phyloP scores from a whole-genome alignment of 2,888 invertebrate genomes.

The Neoscelio sp. region DNA sequence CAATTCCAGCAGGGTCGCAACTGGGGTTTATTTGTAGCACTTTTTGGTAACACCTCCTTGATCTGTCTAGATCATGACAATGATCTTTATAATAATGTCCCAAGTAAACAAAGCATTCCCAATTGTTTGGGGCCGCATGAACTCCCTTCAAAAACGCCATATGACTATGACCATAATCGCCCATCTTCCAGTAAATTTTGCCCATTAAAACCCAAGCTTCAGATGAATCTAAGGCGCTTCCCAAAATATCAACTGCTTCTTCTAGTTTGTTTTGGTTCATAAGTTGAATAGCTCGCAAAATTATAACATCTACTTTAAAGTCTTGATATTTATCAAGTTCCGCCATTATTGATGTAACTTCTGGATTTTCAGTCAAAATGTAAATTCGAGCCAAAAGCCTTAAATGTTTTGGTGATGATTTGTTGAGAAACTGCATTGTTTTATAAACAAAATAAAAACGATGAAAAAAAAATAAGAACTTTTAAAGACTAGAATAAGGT shows the following conservation, averaged over 20 bases:
- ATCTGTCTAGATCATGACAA: slow-evolving; percentile 88
- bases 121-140: slow-evolving; percentile 89
- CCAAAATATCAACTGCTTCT: slow-evolving; percentile 85
- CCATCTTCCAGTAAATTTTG: slow-evolving; percentile 85
- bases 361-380: slow-evolving; percentile 81
- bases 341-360: slow-evolving; percentile 80
- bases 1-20: slow-evolving; percentile 88
- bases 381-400: slow-evolving; percentile 79
- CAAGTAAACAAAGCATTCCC: slow-evolving; percentile 89
- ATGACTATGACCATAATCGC: slow-evolving; percentile 86
- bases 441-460: slow-evolving; percentile 30
- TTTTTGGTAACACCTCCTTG: slow-evolving; percentile 93
- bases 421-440: slow-evolving; percentile 69
- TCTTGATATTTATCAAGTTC: slow-evolving; percentile 77
- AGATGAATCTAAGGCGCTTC: slow-evolving; percentile 82
- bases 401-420: slow-evolving; percentile 70
- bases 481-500: no score
- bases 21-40: slow-evolving; percentile 89
- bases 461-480: not conserved
- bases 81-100: slow-evolving; percentile 89
- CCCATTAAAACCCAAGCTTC: slow-evolving; percentile 86
- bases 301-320: slow-evolving; percentile 73
- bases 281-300: slow-evolving; percentile 84
- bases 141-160: slow-evolving; percentile 86
- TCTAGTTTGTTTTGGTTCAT: slow-evolving; percentile 84